These are phyloP conservation scores for Poecile atricapillus DNA, from an alignment of 2,113 vertebrate species.

Conservation along the genomic window DNA sequence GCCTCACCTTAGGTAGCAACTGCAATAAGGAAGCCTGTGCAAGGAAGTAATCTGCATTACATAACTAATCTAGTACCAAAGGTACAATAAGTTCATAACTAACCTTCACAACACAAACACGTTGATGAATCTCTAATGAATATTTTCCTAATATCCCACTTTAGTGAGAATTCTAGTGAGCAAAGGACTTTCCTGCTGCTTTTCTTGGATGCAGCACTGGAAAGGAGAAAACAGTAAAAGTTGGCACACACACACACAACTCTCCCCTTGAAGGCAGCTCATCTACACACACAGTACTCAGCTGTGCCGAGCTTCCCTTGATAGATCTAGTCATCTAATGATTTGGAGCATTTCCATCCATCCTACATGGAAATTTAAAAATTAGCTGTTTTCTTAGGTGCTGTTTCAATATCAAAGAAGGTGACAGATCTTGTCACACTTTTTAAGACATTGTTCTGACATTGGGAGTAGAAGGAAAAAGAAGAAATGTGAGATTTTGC, in stretches of 20 bases:
- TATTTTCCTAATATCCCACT: not conserved
- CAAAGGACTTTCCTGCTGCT: not conserved
- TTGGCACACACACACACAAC: not conserved
- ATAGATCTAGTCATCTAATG: not conserved
- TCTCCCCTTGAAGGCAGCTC: not conserved
- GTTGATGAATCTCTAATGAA: not conserved
- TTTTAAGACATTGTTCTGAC: not conserved
- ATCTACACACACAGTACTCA: not conserved
- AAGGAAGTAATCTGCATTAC: not conserved
- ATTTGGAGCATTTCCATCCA: not conserved
- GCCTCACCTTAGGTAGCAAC: not conserved
- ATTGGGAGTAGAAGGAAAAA: not conserved
- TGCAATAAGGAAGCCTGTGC: not conserved
- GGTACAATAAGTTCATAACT: not conserved
- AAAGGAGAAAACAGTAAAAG: not conserved
- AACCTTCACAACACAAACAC: not conserved
- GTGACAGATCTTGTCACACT: not conserved
- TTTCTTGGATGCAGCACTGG: not conserved
- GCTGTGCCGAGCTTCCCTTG: not conserved
- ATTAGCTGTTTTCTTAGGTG: not conserved
- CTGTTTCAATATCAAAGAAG: not conserved
- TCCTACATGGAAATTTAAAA: not conserved
- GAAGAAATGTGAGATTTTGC: not conserved
- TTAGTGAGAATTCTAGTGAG: not conserved
- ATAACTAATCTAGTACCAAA: not conserved